Evolutionary conservation across 2,888 invertebrate species (phyloP).

Genomic region (Ethmia dodecea): DNA sequence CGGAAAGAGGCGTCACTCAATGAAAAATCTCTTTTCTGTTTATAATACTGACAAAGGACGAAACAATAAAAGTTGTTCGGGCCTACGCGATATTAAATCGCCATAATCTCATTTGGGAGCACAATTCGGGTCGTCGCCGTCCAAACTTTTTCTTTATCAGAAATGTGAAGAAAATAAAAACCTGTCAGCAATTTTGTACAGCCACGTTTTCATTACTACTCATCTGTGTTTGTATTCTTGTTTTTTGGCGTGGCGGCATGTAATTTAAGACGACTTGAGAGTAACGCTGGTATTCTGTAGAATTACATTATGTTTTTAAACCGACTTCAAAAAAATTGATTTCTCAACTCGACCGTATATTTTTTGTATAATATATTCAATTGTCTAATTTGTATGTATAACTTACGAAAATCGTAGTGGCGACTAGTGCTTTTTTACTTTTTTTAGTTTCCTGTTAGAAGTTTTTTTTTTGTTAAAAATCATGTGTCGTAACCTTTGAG

Average conservation of each 20-base stretch:
- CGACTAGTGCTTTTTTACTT: no score
- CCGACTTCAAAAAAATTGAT: no score
- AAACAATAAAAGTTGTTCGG: conserved; percentile 66
- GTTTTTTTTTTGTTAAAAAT: no score
- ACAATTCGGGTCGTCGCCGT: conserved; percentile 41
- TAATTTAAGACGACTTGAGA: conserved; percentile 31
- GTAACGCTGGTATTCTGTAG: no score
- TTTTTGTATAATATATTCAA: no score
- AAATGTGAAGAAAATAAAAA: conserved; percentile 51
- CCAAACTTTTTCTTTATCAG: conserved; percentile 58
- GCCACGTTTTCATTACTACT: conserved; percentile 58
- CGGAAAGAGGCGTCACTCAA: conserved; percentile 53
- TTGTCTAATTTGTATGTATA: no score
- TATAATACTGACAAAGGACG: conserved; percentile 52
- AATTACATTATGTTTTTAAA: no score
- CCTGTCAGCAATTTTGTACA: conserved; percentile 49
- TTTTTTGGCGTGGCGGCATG: conserved; percentile 26
- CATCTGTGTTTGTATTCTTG: conserved; percentile 42
- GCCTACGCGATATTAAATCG: conserved; percentile 65
- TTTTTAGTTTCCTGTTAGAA: no score
- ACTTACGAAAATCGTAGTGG: no score
- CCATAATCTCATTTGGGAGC: conserved; percentile 56
- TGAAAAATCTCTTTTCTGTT: conserved; percentile 58
- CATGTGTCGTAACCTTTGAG: no score
- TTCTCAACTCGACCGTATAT: no score